These are phyloP conservation scores for Semaprochilodus insignis DNA, from an alignment of 2,797 vertebrate species.

Conservation along the genomic window DNA sequence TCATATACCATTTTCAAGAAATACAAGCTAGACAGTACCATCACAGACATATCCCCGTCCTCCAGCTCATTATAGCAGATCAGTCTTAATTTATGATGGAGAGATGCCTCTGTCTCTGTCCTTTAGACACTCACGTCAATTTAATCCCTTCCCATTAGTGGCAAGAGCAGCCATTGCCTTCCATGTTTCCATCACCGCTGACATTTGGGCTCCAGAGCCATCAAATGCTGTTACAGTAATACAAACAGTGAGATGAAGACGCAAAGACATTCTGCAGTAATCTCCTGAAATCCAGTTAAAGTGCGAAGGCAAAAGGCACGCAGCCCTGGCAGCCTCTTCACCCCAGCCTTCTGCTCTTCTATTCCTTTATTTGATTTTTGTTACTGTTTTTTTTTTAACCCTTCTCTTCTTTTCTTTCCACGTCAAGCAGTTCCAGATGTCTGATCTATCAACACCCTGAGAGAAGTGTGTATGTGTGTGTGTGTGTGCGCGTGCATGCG, in stretches of 20 bases:
- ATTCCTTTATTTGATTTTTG: conserved; percentile 56
- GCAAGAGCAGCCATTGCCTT: conserved; percentile 69
- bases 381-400: conserved; percentile 48
- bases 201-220: conserved; percentile 76
- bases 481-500: conserved; percentile 39
- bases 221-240: conserved; percentile 76
- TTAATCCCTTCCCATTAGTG: conserved; percentile 66
- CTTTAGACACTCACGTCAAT: conserved; percentile 42
- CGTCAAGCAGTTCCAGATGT: conserved; percentile 83
- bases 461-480: conserved; percentile 57
- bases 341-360: conserved; percentile 50
- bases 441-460: conserved; percentile 85
- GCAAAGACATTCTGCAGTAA: conserved; percentile 68
- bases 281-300: conserved; percentile 75
- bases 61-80: conserved; percentile 35
- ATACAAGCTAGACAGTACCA: background rate
- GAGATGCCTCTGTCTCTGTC: conserved; percentile 54
- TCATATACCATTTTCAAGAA: background rate
- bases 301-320: conserved; percentile 63
- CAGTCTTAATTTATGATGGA: conserved; percentile 46
- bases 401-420: conserved; percentile 62
- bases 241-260: conserved; percentile 71
- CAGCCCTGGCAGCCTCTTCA: conserved; percentile 64
- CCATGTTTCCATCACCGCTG: conserved; percentile 76
- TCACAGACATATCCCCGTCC: background rate